A percentile compares a stretch with the other conserved stretches of the same genome.
These are phyloP conservation scores for Chrysina gloriosa DNA, from an alignment of 2,888 invertebrate genomes.

Conservation along the genomic window DNA sequence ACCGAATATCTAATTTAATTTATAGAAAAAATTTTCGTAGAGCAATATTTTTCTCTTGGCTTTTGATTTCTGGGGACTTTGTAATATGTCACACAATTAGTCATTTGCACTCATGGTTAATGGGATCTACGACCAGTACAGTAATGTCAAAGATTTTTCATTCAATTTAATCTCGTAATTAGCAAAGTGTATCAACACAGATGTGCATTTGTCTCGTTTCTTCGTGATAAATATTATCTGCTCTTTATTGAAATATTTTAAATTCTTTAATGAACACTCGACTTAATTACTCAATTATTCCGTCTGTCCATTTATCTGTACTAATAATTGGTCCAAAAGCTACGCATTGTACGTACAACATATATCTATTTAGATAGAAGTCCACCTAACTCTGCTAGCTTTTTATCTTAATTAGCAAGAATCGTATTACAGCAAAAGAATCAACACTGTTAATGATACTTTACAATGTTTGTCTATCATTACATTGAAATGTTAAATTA, in stretches of 20 bases:
- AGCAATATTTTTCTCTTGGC: no score
- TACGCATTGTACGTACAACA: background rate
- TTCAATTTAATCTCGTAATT: background rate
- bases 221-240: background rate
- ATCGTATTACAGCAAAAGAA: background rate
- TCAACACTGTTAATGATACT: background rate
- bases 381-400: background rate
- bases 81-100: background rate
- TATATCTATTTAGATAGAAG: background rate
- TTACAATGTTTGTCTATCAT: background rate
- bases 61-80: background rate
- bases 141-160: background rate
- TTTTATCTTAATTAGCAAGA: constrained; percentile 4
- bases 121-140: background rate
- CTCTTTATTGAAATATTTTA: constrained; percentile 1
- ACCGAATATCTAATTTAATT: no score
- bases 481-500: background rate
- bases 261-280: background rate
- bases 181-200: background rate
- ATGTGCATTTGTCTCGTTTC: background rate
- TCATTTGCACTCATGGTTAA: background rate
- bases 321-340: background rate
- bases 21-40: no score
- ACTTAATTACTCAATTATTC: constrained; percentile 5
- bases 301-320: constrained; percentile 1